phyloP scores from a whole-genome alignment of 1,140 invertebrate genomes.

The Cyclina sinensis region DNA sequence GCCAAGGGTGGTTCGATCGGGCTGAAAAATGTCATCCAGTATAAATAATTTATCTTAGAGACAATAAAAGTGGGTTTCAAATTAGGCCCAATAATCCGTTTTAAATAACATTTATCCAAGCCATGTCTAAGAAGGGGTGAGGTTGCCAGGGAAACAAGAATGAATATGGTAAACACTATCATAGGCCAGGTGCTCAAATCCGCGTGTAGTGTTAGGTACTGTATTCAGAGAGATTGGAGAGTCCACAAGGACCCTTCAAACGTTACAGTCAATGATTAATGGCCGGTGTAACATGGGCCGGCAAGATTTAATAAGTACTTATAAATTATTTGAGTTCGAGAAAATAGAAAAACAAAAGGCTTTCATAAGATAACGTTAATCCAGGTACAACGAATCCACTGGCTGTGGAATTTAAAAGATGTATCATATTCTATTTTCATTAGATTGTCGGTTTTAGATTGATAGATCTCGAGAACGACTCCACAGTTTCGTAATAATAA shows the following conservation, averaged over 20 bases:
- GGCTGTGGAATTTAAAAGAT: too few relatives aligned
- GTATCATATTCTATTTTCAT: too few relatives aligned
- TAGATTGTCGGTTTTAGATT: too few relatives aligned
- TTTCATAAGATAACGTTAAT: too few relatives aligned
- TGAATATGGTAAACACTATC: not conserved
- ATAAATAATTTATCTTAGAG: constrained; percentile 21
- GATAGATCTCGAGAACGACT: too few relatives aligned
- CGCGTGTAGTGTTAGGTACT: not conserved
- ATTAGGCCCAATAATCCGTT: not conserved
- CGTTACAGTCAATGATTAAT: constrained; percentile 4
- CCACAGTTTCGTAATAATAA: too few relatives aligned
- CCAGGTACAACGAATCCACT: too few relatives aligned
- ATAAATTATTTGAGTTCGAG: constrained; percentile 6
- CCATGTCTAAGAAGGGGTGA: not conserved
- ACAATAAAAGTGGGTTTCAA: constrained; percentile 20
- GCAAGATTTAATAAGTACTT: constrained; percentile 31
- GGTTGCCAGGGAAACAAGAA: not conserved
- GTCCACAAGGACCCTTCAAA: not conserved
- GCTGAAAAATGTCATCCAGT: not conserved
- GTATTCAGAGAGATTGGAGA: not conserved
- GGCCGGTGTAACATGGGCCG: not conserved
- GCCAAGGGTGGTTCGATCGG: constrained; percentile 3
- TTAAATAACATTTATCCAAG: not conserved
- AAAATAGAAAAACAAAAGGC: not conserved
- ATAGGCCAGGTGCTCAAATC: constrained; percentile 16